Evolutionary conservation across 2,888 invertebrate species (phyloP), one percentile per base, ranked within the genome.

Genomic region (Dilophus febrilis): DNA sequence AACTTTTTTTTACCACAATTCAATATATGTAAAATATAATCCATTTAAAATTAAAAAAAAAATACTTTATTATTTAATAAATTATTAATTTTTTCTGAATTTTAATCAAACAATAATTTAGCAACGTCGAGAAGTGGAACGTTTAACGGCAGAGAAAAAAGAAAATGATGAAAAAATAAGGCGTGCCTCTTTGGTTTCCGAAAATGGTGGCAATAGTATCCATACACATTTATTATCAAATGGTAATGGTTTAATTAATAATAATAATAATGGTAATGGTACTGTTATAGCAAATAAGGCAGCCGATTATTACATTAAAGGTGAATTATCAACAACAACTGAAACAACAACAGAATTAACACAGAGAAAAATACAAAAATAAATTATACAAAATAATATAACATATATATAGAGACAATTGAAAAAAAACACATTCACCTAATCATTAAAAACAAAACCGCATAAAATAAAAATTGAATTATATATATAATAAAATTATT

Each of bases 341-440:
- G n/a, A n/a, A n/a, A n/a, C n/a, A n/a, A n/a, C n/a, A n/a, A 49
- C 55, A 46, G 56, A 57, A 49, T 18, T 61, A 47, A 57, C 54
- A 41, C 59, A 61, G 48, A 52, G 61, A 45, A 61, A 61, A 52
- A 53, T 55, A 51, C 56, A 55, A 42, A 60, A 61, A 59, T 60
- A 60, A 22, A 8, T 22, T 22, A 22, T 22, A 22, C 8, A 22
- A 22, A 22, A 22, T 4, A 22, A 22, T 22, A 6, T 6, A 22
- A 22, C 4, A 6, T 22, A 22, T 6, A 22, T 22, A 8, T 6
- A 22, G 8, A 22, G 22, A 22, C 4, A 22, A 22, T 6, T 22
- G 8, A 22, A 22, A 22, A 22, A 22, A 22, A 22, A 22, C 4
- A 22, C 49, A 29, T 7, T 8, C 5, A 29, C 5, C 4, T 4